These are phyloP conservation scores for Melipona beecheii DNA, from an alignment of 2,888 invertebrate species.

Conservation along the genomic window DNA sequence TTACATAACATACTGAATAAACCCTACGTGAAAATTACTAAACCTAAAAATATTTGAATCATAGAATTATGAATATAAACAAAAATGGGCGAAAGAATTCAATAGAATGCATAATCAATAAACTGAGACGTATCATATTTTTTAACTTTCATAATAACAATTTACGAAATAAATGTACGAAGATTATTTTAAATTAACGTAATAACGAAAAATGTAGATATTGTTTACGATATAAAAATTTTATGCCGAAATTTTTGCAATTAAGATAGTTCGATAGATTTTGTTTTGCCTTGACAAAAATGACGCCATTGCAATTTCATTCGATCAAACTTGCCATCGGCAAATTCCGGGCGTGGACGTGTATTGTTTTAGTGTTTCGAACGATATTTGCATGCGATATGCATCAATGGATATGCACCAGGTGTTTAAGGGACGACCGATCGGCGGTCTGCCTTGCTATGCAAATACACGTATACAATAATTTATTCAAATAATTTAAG, in stretches of 20 bases:
- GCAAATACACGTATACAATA: conserved; percentile 71
- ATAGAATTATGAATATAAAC: no score
- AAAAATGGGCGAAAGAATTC: not conserved
- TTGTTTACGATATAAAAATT: not conserved
- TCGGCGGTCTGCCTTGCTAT: conserved; percentile 75
- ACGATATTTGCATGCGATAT: conserved; percentile 66
- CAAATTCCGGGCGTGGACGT: conserved; percentile 64
- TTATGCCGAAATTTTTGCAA: not conserved
- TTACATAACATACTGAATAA: no score
- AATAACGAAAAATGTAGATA: not conserved
- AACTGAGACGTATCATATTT: not conserved
- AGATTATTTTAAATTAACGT: not conserved
- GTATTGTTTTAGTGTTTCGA: conserved; percentile 71
- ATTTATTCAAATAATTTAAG: conserved; percentile 77
- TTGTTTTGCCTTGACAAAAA: conserved; percentile 11
- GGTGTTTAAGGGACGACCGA: conserved; percentile 71
- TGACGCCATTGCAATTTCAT: conserved; percentile 25
- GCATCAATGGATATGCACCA: conserved; percentile 70
- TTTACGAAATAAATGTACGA: not conserved
- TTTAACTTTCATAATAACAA: not conserved
- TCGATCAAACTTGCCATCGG: conserved; percentile 46
- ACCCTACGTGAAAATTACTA: no score
- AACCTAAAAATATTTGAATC: no score
- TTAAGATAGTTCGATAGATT: not conserved
- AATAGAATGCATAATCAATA: not conserved